Evolutionary conservation across 2,888 invertebrate genomes (phyloP), one percentile per base, ranked within the genome.

Genomic region (Ophion obscuratus): DNA sequence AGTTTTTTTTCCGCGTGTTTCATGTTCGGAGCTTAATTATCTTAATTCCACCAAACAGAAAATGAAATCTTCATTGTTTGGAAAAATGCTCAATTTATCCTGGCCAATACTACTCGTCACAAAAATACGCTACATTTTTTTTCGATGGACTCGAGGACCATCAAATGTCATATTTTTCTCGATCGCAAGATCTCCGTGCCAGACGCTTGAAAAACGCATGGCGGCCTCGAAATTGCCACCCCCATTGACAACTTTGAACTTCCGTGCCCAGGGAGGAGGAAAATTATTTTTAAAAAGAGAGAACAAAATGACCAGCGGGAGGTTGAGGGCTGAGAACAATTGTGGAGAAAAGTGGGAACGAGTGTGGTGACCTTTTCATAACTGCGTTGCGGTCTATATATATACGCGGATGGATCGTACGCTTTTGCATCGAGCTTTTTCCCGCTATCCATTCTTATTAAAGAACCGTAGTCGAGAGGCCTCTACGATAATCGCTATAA

Each of bases 351-450:
- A 70, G 24, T 68, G 61, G 47, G 62, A 79, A 24, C 24, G 68
- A 71, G 62, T 47, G 31, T 36, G 62, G 62, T 79, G 79, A 79
- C 79, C 78, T 59, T 78, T 68, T 31, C 40, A 17, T n/a, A 76
- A 31, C 40, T 68, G 24, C 17, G 14, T 27, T 59, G 6, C 27
- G 57, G 24, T 77, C 31, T 44, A 44, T 61, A n/a, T 68, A 17
- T 53, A 24, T 53, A 36, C 2, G 27, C 17, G 24, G 20, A 11
- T 76, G 31, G 20, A 36, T 40, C 20, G 17, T 36, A 76, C 20
- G 27, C 20, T 40, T 40, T 64, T 24, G 14, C 47, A 53, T 44
- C 7, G 53, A 31, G 36, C 66, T 76, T 76, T 36, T 68, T 44
- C n/a, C 10, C 75, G 40, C 57, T 57, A 36, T 17, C 47, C 31